Conservation (phyloP, 2,113 vertebrate genomes). For the Sinocyclocheilus rhinocerous region DNA sequence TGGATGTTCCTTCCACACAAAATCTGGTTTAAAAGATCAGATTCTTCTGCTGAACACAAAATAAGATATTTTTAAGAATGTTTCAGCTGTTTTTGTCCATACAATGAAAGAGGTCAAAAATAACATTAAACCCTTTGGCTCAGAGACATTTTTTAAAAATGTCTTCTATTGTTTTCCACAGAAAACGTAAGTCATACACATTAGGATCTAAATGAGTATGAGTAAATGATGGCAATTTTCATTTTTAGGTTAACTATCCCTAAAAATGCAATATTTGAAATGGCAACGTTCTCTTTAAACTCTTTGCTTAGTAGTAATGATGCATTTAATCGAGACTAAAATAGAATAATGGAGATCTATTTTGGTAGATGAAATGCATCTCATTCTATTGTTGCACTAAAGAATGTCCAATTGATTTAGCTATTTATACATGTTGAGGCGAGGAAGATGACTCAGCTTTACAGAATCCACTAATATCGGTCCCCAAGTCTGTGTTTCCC, state of each 20-base stretch:
- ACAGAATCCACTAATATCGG: conserved; percentile 1
- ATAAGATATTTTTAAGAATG: neutral
- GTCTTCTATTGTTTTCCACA: neutral
- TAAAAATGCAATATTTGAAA: neutral
- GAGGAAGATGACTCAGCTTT: conserved; percentile 1
- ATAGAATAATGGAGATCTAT: neutral
- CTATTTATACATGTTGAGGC: neutral
- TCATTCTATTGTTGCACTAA: neutral
- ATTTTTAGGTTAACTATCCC: neutral
- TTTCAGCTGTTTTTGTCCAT: neutral
- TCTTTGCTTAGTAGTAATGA: neutral
- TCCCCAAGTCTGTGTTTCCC: neutral
- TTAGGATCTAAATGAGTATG: neutral
- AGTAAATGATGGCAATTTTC: neutral
- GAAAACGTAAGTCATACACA: neutral
- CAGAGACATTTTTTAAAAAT: neutral
- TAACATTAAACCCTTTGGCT: neutral
- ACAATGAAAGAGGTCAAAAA: neutral
- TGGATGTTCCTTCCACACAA: neutral
- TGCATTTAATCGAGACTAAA: neutral
- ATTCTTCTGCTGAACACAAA: neutral
- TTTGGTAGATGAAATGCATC: neutral
- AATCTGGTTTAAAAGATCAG: neutral
- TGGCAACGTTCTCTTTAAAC: neutral
- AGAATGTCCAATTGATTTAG: conserved; percentile 18